Base-by-base conservation (phyloP, 2,797 vertebrate species). In the Silurus aristotelis region DNA sequence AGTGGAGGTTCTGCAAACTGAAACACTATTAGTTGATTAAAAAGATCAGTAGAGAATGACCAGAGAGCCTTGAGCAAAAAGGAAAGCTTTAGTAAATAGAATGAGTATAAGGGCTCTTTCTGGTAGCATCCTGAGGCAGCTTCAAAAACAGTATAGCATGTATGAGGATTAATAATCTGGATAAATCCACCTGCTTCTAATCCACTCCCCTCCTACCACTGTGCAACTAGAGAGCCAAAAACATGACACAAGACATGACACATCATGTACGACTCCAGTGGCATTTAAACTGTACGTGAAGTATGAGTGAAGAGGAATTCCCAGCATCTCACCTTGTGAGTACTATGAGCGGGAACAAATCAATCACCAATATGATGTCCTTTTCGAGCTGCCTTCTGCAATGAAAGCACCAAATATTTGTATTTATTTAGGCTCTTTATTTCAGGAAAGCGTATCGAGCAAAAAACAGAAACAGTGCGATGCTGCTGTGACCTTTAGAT, bases 401-500 rank as follows among this genome's bases (percentile, higher is more conserved):
- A 38, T 46, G 48, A 68, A 25, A 82, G 38, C n/a, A 5, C 46
- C 55, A 56, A 38, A 58, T 77, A 72, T 77, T 63, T 60, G 8
- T 60, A 38, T 12, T 83, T 58, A 77, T 81, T 55, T 85, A 5
- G 66, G 48, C 6, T 63, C 68, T 66, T 80, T 10, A 55, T 76
- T 80, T 75, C 46, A 20, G 22, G 46, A 63, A 61, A 68, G n/a
- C 63, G 64, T 63, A 31, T 64, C 68, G 15, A 14, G 73, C 46
- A 75, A 67, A 80, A 20, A 81, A 20, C 63, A 31, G 77, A 80
- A 72, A 83, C 46, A 19, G 80, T 43, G 19, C 3, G 38, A 83
- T 72, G 81, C 17, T 73, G 60, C 82, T 61, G 73, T 72, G 73
- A 85, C 83, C 80, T 88, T 88, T 83, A 79, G 71, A 83, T 83